Base-by-base conservation (phyloP, 2,113 vertebrate genomes). In the Mola mola region DNA sequence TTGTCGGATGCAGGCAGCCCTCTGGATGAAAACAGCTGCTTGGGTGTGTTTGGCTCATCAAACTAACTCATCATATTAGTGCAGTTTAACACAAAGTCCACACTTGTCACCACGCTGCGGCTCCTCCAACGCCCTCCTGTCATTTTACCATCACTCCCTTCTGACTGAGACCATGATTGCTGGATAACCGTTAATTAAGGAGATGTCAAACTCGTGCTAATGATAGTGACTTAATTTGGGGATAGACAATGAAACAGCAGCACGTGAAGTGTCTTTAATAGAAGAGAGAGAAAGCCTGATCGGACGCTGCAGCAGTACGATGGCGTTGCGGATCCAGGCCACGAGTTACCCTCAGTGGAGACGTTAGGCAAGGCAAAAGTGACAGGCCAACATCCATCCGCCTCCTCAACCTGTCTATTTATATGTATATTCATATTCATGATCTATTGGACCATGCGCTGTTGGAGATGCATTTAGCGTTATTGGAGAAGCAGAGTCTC, bases 361-460 rank as follows among this genome's bases (percentile, higher is more conserved):
- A 89, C 85, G 84, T 87, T 85, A 80, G 81, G 66, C 76, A 82
- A 86, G 84, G 84, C 80, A 68, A 71, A 82, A 87, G 82, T 90
- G 86, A 89, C 83, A 88, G 70, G 74, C 84, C 74, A 78, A 83
- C 81, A 91, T 90, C 77, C 80, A 84, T 90, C 87, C 78, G 72
- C 86, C 82, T 89, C 84, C 78, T 90, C 87, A 85, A 88, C 85
- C 86, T 84, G 79, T 90, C 87, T 91, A 89, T 90, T 91, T 90
- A 90, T 91, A 90, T 84, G 72, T 82, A 82, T 82, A 90, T 92
- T 91, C 89, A 92, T 91, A 91, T 92, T 88, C 90, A 92, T 89
- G 90, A 91, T 86, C 81, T 69, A 87, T 62, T 82, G 82, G 88
- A 90, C 86, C 83, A 77, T 87, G 82, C 25, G 51, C 75, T 61